Evolutionary conservation across 2,888 invertebrate genomes (phyloP).

Genomic region (Agrotis segetum): DNA sequence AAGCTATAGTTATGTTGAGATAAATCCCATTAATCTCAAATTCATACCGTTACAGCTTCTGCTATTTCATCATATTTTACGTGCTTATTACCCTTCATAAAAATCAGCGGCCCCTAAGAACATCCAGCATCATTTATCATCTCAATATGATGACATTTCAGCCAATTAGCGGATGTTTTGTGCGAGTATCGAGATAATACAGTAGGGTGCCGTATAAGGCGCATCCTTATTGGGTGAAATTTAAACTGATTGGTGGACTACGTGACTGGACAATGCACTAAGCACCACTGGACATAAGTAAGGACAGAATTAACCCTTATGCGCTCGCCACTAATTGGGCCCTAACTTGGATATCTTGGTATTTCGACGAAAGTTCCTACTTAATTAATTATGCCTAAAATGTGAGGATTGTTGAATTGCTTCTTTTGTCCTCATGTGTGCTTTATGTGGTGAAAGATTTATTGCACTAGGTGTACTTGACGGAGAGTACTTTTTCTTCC

Average conservation of each 20-base stretch:
- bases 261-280: conserved; percentile 85
- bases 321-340: conserved; percentile 82
- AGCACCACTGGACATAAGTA: conserved; percentile 57
- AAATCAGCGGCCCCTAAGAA: conserved; percentile 26
- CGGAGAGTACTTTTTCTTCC: not conserved
- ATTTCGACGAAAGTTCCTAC: conserved; percentile 60
- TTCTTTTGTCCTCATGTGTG: conserved; percentile 1
- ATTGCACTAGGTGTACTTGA: not conserved
- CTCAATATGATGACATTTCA: conserved; percentile 80
- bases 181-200: conserved; percentile 76
- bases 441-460: not conserved
- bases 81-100: conserved; percentile 44
- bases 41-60: conserved; percentile 14
- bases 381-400: conserved; percentile 60
- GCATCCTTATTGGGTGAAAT: conserved; percentile 83
- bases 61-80: conserved; percentile 17
- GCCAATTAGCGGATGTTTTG: conserved; percentile 85
- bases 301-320: conserved; percentile 75
- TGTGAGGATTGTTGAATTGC: conserved; percentile 49
- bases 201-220: conserved; percentile 76
- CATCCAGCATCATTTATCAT: conserved; percentile 75
- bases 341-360: conserved; percentile 79
- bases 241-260: conserved; percentile 86
- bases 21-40: not conserved
- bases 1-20: not conserved